Evolutionary conservation across 2,797 vertebrate genomes (phyloP).

Genomic region (Neomorphus geoffroyi): DNA sequence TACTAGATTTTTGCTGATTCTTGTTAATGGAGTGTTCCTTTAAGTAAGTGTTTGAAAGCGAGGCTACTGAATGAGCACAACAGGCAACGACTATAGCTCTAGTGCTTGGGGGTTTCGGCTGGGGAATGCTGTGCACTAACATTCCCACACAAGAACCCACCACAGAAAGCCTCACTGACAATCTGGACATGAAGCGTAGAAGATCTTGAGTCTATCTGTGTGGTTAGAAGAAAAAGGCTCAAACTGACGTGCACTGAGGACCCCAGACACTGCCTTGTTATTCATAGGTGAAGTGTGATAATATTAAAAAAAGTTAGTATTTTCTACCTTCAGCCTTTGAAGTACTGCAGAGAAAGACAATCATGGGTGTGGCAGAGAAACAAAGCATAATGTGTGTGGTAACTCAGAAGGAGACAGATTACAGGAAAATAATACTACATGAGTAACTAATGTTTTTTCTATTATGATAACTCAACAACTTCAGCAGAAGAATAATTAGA

Average conservation of each 20-base stretch:
- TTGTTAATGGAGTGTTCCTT: neutral
- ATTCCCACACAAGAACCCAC: neutral
- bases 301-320: neutral
- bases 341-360: neutral
- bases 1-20: neutral
- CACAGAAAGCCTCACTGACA: neutral
- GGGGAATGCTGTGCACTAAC: neutral
- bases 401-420: constrained; percentile 25
- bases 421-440: neutral
- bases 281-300: neutral
- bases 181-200: fast-evolving
- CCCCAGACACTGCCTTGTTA: neutral
- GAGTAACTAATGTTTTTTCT: constrained; percentile 24
- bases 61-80: neutral
- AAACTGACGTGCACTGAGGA: neutral
- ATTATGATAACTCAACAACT: constrained; percentile 2
- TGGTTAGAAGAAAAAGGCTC: neutral
- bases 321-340: neutral
- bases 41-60: neutral
- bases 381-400: neutral
- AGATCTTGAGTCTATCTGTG: neutral
- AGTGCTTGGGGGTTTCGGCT: neutral
- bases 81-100: fast-evolving
- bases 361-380: neutral
- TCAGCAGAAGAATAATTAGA: constrained; percentile 38